Percentiles rank a stretch among this genome's conserved stretches.
These are phyloP conservation scores for Sardina pilchardus DNA, from an alignment of 2,113 vertebrate genomes.

Conservation along the genomic window DNA sequence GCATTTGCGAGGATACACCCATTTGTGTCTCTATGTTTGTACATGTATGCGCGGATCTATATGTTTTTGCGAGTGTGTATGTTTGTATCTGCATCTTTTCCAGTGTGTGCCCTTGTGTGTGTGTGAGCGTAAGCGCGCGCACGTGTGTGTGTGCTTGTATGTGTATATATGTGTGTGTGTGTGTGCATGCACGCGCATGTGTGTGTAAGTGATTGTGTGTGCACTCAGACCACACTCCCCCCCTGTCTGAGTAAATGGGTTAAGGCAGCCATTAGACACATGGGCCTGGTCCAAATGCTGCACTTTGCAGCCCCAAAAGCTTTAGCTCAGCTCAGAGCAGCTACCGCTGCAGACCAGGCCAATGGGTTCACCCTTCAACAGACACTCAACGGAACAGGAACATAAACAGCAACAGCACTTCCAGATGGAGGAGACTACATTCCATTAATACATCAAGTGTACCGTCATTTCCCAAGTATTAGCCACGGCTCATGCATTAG, in stretches of 20 bases:
- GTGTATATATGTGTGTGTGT: background rate
- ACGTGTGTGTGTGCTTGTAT: no score
- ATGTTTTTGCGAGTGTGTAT: no score
- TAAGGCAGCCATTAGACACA: background rate
- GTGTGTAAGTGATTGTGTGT: background rate
- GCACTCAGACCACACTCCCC: background rate
- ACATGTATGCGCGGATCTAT: no score
- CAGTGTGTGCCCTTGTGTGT: background rate
- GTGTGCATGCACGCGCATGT: background rate
- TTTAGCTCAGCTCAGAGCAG: background rate
- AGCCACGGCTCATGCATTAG: no score
- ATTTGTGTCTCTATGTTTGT: background rate
- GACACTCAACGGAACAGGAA: background rate
- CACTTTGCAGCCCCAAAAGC: no score
- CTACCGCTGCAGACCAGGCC: no score
- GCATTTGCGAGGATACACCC: background rate
- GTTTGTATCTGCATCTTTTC: no score
- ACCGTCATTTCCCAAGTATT: no score
- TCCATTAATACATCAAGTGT: background rate
- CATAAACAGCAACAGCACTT: background rate
- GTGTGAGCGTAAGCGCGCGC: no score
- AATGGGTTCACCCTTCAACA: background rate
- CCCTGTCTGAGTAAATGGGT: background rate
- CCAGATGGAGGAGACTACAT: background rate
- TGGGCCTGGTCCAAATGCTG: background rate